A percentile compares a stretch with the other conserved stretches of the same genome.
Conservation (phyloP, 2,797 vertebrate species). For the Phataginus tetradactyla region DNA sequence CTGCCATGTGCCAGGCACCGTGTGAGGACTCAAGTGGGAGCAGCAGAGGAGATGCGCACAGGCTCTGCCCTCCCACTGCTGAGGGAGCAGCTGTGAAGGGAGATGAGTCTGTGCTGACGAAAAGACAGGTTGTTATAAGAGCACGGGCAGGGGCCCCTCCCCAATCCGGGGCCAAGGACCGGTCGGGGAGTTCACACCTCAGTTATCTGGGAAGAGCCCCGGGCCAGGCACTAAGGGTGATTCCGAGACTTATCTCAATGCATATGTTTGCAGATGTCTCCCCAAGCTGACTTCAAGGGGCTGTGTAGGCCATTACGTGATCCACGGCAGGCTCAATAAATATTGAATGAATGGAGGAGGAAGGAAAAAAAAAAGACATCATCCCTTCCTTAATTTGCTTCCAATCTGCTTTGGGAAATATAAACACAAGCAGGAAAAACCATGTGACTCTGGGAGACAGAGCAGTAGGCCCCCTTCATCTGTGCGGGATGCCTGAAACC, state of each 20-base stretch:
- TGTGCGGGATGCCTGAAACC: not conserved
- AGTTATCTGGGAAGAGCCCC: not conserved
- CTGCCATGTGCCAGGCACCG: not conserved
- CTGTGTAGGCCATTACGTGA: not conserved
- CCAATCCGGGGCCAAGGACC: not conserved
- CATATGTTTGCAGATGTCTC: not conserved
- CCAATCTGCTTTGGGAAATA: not conserved
- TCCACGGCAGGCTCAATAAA: not conserved
- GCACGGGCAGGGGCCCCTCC: not conserved
- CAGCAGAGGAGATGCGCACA: no score
- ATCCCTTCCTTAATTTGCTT: not conserved
- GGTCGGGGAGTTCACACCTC: not conserved
- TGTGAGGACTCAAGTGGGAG: not conserved
- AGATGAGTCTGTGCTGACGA: not conserved
- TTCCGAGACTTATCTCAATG: not conserved
- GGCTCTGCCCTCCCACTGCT: not conserved
- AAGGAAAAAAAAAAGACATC: not conserved
- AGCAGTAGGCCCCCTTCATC: not conserved
- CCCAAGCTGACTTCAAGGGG: not conserved
- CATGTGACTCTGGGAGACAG: not conserved
- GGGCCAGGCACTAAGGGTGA: not conserved
- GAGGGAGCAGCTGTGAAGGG: not conserved
- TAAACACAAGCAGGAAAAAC: not conserved
- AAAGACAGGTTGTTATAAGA: not conserved
- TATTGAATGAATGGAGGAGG: not conserved